These are phyloP conservation scores for Antidorcas marsupialis DNA, from an alignment of 2,113 vertebrate genomes.

Conservation along the genomic window DNA sequence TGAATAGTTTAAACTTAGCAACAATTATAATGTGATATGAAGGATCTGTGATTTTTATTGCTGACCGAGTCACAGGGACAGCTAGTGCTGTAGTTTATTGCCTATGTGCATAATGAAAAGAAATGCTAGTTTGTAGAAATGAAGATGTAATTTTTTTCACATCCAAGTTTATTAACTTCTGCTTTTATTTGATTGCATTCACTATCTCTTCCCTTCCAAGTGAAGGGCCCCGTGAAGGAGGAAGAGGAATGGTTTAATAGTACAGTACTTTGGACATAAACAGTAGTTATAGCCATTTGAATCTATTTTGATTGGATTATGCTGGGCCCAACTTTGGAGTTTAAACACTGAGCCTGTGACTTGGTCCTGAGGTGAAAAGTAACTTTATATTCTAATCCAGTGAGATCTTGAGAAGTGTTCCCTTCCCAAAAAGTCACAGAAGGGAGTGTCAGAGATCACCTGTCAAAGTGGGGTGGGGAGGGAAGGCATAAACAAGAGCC, in stretches of 20 bases:
- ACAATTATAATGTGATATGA: not conserved
- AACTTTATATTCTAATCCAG: constrained; percentile 19
- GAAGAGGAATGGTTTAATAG: not conserved
- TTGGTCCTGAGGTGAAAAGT: constrained; percentile 16
- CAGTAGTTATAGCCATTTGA: not conserved
- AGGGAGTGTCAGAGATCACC: not conserved
- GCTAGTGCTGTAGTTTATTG: not conserved
- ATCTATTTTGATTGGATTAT: not conserved
- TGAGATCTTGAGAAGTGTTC: not conserved
- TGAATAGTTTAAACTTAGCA: not conserved
- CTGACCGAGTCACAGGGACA: not conserved
- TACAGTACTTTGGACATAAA: not conserved
- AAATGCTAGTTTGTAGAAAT: constrained; percentile 19
- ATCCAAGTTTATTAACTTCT: not conserved
- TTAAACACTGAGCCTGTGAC: not conserved
- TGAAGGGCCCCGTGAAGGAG: not conserved
- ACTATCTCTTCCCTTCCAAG: not conserved
- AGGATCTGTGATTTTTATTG: not conserved
- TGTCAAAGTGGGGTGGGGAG: not conserved
- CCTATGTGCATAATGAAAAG: not conserved
- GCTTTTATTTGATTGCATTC: not conserved
- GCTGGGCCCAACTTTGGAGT: not conserved
- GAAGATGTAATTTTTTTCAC: constrained; percentile 5
- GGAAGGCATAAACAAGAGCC: not conserved
- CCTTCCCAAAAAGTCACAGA: not conserved